These are phyloP conservation scores for Ctenosaura bakeri DNA, from an alignment of 2,797 vertebrate species.

Conservation along the genomic window DNA sequence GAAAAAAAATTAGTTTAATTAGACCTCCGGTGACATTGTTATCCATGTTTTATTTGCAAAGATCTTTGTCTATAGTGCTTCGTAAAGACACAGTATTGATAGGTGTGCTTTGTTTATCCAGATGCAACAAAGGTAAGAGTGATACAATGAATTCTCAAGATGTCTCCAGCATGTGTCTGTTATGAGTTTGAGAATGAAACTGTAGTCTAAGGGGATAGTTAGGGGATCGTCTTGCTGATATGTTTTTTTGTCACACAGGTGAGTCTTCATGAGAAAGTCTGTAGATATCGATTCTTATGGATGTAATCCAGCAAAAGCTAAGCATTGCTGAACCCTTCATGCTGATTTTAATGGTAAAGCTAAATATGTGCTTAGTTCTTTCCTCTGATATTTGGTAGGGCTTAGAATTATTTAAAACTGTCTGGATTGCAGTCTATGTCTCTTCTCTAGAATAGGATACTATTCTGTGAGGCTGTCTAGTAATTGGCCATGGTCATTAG, in stretches of 20 bases:
- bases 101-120: slow-evolving; percentile 22
- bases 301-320: background rate
- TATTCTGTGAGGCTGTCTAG: background rate
- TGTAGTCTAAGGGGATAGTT: background rate
- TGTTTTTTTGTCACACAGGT: slow-evolving; percentile 25
- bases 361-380: background rate
- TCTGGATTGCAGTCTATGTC: background rate
- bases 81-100: slow-evolving; percentile 23
- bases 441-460: background rate
- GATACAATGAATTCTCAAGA: background rate
- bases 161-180: background rate
- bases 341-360: background rate
- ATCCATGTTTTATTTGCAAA: slow-evolving; percentile 19
- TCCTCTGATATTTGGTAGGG: background rate
- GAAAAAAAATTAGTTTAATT: slow-evolving; percentile 36
- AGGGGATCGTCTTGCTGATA: background rate
- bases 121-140: background rate
- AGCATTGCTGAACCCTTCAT: background rate
- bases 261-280: background rate
- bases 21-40: slow-evolving; percentile 58
- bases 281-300: slow-evolving; percentile 14
- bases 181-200: background rate
- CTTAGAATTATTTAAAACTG: background rate
- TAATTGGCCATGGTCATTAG: background rate
- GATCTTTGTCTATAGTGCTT: background rate